Evolutionary conservation across 2,113 vertebrate genomes (phyloP), one percentile per base, ranked within the genome.

Genomic region (Etia nguti): DNA sequence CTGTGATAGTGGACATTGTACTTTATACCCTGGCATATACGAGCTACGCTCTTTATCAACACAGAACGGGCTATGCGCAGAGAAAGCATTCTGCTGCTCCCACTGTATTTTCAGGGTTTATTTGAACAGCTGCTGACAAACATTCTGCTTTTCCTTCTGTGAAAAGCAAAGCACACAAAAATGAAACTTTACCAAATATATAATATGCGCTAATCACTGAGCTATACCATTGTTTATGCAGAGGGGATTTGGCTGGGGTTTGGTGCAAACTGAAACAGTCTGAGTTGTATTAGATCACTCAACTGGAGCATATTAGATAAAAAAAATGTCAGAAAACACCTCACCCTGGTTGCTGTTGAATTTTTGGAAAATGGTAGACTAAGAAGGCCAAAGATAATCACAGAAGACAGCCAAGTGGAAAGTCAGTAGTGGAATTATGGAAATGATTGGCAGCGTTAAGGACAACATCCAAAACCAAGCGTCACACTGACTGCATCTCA

Each of bases 61-160:
- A 77, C 70, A 77, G 43, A 29, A 5, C 10, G 24, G 43, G 3
- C 70, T 20, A 48, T 50, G 24, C 2, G 43, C 65, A 80, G 81
- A 59, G 41, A 80, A 73, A 87, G 80, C 62, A 20, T 48, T 57
- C 73, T 82, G 80, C 81, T 57, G 85, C 89, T 83, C 24, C 84
- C 65, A 90, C 26, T n/a, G 11, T n/a, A 62, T 16, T 77, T 38
- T 85, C 60, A 26, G 70, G 59, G 46, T 89, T 68, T 93, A 80
- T 93, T 95, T 92, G 60, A 93, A 84, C 92, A 94, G 84, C 88
- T 90, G 89, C 79, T 80, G 36, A 84, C 75, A 43, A 68, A 82
- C 87, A 82, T 70, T 81, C 75, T 79, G 77, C 26, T 88, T 92
- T 85, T 68, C 87, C 77, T 46, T 80, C 79, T 38, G 46, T 54